A percentile compares a stretch with the other conserved stretches of the same genome.
Evolutionary conservation across 1,140 invertebrate genomes (phyloP).

Genomic region (Drosophila burlai): DNA sequence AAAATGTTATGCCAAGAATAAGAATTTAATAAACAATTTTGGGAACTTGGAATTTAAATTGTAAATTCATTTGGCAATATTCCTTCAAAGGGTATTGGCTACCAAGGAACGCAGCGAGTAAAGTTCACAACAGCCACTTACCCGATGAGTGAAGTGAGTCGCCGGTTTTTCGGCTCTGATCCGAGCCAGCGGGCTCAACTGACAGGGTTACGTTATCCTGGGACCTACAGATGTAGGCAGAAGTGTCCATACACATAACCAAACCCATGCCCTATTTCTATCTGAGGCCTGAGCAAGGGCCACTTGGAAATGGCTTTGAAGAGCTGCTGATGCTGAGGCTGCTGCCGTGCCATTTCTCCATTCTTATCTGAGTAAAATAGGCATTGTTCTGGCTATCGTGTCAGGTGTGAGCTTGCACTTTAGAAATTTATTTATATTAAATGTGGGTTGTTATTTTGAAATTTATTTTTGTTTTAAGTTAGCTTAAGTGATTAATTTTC

Average conservation of each 20-base stretch:
- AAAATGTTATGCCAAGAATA: neutral
- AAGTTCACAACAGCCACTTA: conserved; percentile 66
- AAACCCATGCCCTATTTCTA: neutral
- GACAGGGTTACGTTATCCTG: conserved; percentile 14
- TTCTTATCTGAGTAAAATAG: conserved; percentile 77
- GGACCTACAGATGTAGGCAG: conserved; percentile 4
- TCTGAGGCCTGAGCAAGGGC: conserved; percentile 33
- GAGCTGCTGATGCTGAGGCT: conserved; percentile 40
- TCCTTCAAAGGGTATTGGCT: conserved; percentile 14
- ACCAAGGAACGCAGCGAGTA: conserved; percentile 23
- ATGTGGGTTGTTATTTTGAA: too few species aligned
- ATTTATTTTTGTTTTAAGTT: neutral
- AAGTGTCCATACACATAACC: conserved; percentile 9
- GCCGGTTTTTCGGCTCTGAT: conserved; percentile 39
- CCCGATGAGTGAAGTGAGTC: conserved; percentile 58
- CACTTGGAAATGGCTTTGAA: conserved; percentile 74
- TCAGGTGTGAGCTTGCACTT: conserved; percentile 12
- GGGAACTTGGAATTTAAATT: neutral
- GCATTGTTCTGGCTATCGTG: conserved; percentile 59
- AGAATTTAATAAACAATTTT: neutral
- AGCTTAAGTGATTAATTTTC: neutral
- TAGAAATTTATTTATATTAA: neutral
- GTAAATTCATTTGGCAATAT: neutral
- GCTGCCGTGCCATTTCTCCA: conserved; percentile 48
- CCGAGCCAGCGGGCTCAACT: conserved; percentile 12